phyloP scores from a whole-genome alignment of 2,888 invertebrate genomes.

The Junonia oenone region DNA sequence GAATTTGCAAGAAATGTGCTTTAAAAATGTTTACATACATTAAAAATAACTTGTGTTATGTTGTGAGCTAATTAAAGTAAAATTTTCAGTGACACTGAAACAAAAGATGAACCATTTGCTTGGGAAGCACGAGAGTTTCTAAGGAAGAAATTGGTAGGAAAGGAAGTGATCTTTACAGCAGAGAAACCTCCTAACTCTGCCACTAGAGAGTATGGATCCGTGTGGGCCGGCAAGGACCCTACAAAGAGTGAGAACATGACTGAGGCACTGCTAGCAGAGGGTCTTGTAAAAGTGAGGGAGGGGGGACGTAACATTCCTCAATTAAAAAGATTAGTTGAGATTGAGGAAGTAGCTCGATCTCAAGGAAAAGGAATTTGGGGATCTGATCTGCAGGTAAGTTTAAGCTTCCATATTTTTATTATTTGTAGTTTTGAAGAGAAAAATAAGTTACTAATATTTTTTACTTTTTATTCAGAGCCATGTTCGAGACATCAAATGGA shows the following conservation, averaged over 20 bases:
- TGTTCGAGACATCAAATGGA: conserved; percentile 93
- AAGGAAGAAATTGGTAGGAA: conserved; percentile 93
- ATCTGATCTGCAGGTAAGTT: conserved; percentile 50
- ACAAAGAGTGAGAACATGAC: conserved; percentile 91
- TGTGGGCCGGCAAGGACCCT: conserved; percentile 91
- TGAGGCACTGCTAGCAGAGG: conserved; percentile 92
- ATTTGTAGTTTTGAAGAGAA: no score
- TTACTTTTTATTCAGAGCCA: conserved; percentile 77
- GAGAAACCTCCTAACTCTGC: conserved; percentile 91
- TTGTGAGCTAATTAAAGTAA: neutral
- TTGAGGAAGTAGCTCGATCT: conserved; percentile 94
- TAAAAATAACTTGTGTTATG: neutral
- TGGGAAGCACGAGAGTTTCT: conserved; percentile 99
- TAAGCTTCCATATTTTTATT: neutral
- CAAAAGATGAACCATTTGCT: conserved; percentile 95
- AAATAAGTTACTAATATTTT: no score
- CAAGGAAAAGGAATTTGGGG: conserved; percentile 93
- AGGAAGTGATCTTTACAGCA: conserved; percentile 90
- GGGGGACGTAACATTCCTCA: conserved; percentile 81
- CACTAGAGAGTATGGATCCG: conserved; percentile 91
- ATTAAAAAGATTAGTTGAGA: conserved; percentile 84
- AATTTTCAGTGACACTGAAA: conserved; percentile 80
- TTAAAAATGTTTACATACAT: neutral
- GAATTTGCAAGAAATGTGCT: no score
- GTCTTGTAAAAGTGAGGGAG: conserved; percentile 88